Conservation (phyloP, 2,113 vertebrate genomes). For the Saccopteryx bilineata region DNA sequence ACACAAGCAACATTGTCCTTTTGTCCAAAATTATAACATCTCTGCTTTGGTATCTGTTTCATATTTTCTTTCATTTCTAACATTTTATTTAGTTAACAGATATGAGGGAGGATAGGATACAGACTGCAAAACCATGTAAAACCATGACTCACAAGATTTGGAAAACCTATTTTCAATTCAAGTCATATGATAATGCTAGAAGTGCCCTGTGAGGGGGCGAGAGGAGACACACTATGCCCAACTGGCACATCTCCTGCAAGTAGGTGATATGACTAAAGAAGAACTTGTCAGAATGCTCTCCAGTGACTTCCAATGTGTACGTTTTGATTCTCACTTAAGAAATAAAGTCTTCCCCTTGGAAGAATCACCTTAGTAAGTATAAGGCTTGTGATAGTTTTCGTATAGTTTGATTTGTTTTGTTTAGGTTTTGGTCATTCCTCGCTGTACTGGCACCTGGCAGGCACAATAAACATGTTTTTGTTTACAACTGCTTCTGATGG, state of each 20-base stretch:
- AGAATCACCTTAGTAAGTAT: neutral
- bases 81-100: neutral
- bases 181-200: neutral
- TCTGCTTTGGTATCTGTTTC: slow-evolving; percentile 49
- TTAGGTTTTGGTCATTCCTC: neutral
- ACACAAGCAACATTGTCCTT: neutral
- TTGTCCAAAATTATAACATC: neutral
- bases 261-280: neutral
- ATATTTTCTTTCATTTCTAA: slow-evolving; percentile 23
- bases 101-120: no score
- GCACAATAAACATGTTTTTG: neutral
- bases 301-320: neutral
- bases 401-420: neutral
- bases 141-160: neutral
- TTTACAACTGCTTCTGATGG: neutral
- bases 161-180: neutral
- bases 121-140: neutral
- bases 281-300: neutral
- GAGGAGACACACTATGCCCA: accelerated
- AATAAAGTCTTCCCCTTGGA: neutral
- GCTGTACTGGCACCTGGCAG: neutral
- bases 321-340: neutral
- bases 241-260: no score
- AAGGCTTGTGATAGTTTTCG: neutral
- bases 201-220: no score